phyloP scores from a whole-genome alignment of 2,888 invertebrate genomes.

The Andrena hattorfiana region DNA sequence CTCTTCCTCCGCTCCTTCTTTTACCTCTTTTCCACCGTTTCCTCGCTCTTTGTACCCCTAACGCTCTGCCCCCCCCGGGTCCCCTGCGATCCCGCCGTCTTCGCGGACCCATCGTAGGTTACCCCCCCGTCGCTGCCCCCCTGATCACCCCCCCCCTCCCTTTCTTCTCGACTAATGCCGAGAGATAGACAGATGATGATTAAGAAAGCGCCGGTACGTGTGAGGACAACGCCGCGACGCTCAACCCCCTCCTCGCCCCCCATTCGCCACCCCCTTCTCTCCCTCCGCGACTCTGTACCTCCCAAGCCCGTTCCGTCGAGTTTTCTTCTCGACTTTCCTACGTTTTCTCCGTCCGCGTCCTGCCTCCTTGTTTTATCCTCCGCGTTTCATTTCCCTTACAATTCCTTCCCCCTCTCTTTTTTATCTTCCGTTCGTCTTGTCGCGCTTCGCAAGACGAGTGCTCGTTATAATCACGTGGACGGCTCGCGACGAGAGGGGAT shows the following conservation, averaged over 20 bases:
- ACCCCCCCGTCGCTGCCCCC: constrained; percentile 37
- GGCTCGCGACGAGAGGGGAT: no score
- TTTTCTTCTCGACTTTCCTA: constrained; percentile 56
- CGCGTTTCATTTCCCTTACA: constrained; percentile 42
- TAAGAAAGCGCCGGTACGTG: constrained; percentile 84
- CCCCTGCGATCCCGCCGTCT: constrained; percentile 18
- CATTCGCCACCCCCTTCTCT: constrained; percentile 32
- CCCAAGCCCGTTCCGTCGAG: constrained; percentile 12
- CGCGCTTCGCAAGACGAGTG: not conserved
- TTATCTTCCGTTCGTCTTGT: not conserved
- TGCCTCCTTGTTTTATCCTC: constrained; percentile 27
- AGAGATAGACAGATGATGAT: constrained; percentile 85
- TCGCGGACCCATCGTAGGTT: constrained; percentile 43
- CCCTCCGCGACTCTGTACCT: constrained; percentile 5
- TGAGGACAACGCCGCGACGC: constrained; percentile 81
- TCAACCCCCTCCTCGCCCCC: constrained; percentile 69
- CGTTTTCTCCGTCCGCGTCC: constrained; percentile 39
- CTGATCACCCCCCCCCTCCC: constrained; percentile 39
- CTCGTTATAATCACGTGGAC: no score
- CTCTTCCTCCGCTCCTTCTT: constrained; percentile 49
- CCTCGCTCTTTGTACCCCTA: constrained; percentile 46
- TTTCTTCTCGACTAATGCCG: constrained; percentile 78
- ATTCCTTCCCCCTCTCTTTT: constrained; percentile 9
- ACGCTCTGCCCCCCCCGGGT: constrained; percentile 1
- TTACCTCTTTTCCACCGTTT: constrained; percentile 36